Base-by-base conservation (phyloP, 2,888 invertebrate genomes). In the Tethea ocularis region DNA sequence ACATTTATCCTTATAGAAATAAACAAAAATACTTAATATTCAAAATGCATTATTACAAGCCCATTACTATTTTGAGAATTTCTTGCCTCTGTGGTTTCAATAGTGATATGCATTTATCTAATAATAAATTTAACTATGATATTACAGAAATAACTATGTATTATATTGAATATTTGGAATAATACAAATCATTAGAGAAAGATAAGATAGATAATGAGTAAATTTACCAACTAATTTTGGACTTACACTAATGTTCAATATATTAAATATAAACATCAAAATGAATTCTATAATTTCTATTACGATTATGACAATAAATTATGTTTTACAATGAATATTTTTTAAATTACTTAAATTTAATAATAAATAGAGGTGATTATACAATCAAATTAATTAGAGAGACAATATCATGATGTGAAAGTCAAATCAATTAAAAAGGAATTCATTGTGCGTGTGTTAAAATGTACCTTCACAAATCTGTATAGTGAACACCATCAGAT, bases 261-360 rank as follows among this genome's bases (percentile, higher is more conserved):
- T 88, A 88, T 87, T 87, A 88, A 88, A 84, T 82, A 80, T 82
- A 88, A 80, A 92, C 89, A 91, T 90, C 86, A 86, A 92, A 82
- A 92, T 88, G 91, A 92, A 91, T 84, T 89, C 91, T 91, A 91
- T 86, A 86, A 83, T 82, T 86, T 83, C 89, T 90, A 89, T 87
- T 82, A 87, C 83, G 88, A 89, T 89, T 90, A 91, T 82, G 82
- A 86, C 80, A 90, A 91, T 91, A 91, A 92, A 92, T 91, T 89
- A 91, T 89, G 86, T 84, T 86, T 54, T 84, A 86, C 80, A 77
- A 83, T 86, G 81, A 87, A 86, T 87, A 82, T 51, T 58, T 56
- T 86, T 91, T 88, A 89, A 86, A 80, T 91, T 91, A 92, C 91
- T 90, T 91, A 91, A 89, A 88, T 89, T 78, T 91, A 88, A 88